Evolutionary conservation across 2,888 invertebrate species (phyloP), one percentile per base, ranked within the genome.

Genomic region (Adelognathus sp.): DNA sequence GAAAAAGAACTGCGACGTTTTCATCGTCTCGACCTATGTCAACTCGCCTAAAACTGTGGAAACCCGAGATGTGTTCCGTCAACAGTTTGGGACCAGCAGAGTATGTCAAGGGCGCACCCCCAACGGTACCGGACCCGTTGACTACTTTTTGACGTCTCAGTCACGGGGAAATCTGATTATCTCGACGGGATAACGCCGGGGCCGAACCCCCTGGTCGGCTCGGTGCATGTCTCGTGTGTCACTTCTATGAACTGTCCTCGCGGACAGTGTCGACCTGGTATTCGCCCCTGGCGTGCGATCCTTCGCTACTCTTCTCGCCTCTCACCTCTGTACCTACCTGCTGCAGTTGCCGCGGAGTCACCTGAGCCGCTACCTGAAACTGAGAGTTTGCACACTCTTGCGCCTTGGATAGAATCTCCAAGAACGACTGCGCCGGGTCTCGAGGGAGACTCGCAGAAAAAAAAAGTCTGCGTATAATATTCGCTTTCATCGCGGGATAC

Each of bases 101-200:
- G 76, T 77, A 81, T 85, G 86, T 88, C 86, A 84, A 86, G 84
- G 82, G 80, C 84, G 83, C 61, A 67, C 63, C 29, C 39, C 11
- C 14, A 5, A 36, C 5, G n/a, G 41, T 33, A 39, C 54, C 41
- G 50, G 16, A 41, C 41, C 1, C 36, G 21, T 24, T 24, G 50
- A 50, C 75, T 67, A 85, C n/a, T 84, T 87, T 87, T 87, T 90
- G 90, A 90, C 88, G 82, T 89, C 89, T 90, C 86, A 87, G 90
- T 90, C 88, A 89, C 87, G 86, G 39, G 88, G 72, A 89, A 89
- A 88, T 88, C 85, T 86, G 89, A 89, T 90, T 89, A 89, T 88
- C 88, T 87, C 87, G 14, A 80, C 82, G 83, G 88, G 86, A 88
- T 88, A 87, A 87, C 85, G 52, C 50, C 52, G 46, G 66, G 56